Conservation (phyloP, 2,113 vertebrate genomes). For the Rhipidura dahli region DNA sequence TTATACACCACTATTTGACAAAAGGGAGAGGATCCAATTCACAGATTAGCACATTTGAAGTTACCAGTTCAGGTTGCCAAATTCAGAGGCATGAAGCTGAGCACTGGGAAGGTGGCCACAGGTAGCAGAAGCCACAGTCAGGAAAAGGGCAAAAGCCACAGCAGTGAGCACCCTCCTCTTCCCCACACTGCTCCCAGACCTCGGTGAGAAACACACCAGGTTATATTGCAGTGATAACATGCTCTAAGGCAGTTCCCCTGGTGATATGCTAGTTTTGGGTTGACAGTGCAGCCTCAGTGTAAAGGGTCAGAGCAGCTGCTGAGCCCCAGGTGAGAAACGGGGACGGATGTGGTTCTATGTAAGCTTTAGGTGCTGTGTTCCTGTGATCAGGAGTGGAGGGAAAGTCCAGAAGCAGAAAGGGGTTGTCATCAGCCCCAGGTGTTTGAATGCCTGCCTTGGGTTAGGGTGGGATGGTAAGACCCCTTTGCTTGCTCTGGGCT, state of each 20-base stretch:
- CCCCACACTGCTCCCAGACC: rapidly evolving
- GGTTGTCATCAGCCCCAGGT: neutral
- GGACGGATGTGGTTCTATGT: neutral
- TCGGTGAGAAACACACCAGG: rapidly evolving
- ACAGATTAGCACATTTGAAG: neutral
- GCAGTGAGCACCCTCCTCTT: neutral
- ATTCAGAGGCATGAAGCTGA: neutral
- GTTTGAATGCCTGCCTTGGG: neutral
- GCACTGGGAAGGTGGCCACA: neutral
- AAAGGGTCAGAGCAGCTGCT: neutral
- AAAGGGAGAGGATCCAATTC: neutral
- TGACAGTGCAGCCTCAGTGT: neutral
- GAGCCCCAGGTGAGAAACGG: neutral
- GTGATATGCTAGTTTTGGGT: neutral
- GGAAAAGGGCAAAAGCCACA: neutral
- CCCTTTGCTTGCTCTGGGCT: neutral
- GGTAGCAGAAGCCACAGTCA: neutral
- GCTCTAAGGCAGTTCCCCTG: neutral
- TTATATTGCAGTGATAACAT: rapidly evolving
- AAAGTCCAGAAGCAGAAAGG: neutral
- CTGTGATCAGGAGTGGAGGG: neutral
- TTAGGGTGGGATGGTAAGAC: neutral
- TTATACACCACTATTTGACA: neutral
- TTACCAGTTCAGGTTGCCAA: neutral
- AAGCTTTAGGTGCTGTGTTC: neutral